Base-by-base conservation (phyloP, 2,113 vertebrate genomes). In the Australoheros scitulus region DNA sequence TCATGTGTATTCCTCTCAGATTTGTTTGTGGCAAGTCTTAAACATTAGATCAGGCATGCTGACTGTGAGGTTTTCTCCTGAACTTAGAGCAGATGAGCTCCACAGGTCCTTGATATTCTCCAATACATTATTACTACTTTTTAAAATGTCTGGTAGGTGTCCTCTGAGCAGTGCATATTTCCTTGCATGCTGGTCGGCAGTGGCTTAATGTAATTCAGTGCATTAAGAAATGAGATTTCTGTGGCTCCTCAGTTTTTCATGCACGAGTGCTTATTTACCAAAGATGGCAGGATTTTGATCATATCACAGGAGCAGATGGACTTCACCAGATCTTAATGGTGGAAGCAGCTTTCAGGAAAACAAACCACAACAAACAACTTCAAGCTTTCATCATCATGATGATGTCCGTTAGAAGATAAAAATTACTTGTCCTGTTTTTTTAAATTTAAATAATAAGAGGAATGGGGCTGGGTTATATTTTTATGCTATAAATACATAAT, bases 1-100 rank as follows among this genome's bases (percentile, higher is more conserved):
- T 68, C 22, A 2, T 0, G 0, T 29, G 1, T 7, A 0, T 65
- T 65, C 22, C 0, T 18, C 10, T 38, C 36, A 38, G 36, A 38
- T 6, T 38, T 10, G 8, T 2, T 38, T 9, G 2, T 50, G 14
- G 15, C 47, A 50, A 3, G 14, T 50, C 14, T 50, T 50, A 1
- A 50, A 50, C 5, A 50, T 14, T 6, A 50, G 47, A 64, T 41
- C 22, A 65, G 47, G 3, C 15, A 7, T 29, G 65, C 18, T 29
- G 15, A 56, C 50, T 70, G 18, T 18, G 38, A 41, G 10, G 15
- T 41, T 26, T 18, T 17, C 22, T 47, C 63, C 63, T 68, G 11
- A 68, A 47, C 38, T 47, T 26, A 1, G 63, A 47, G 43, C 24
- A 47, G n/a, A 47, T 47, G 38, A 68, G 38, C 22, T 15, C 43